These are phyloP conservation scores for Holothuria scabra DNA, from an alignment of 53 echinoderm and acorn worm species.

Conservation along the genomic window DNA sequence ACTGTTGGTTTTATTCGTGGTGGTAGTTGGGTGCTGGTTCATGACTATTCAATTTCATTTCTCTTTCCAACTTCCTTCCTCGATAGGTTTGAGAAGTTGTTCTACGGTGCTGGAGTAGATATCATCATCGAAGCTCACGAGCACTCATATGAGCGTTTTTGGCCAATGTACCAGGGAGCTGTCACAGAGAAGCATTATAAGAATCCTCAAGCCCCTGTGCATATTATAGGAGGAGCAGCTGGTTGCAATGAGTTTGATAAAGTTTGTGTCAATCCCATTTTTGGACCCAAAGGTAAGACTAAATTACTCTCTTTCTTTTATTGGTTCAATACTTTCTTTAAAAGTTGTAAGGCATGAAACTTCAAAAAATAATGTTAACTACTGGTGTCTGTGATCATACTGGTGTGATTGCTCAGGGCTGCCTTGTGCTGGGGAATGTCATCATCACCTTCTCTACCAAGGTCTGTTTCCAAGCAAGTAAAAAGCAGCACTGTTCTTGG, in stretches of 20 bases:
- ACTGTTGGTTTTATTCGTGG: too few relatives aligned
- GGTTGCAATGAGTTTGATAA: slow-evolving; percentile 82
- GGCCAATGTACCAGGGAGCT: slow-evolving; percentile 81
- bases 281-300: slow-evolving; percentile 72
- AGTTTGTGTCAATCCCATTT: slow-evolving; percentile 77
- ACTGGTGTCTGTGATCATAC: too few relatives aligned
- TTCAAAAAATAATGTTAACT: too few relatives aligned
- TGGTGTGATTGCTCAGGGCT: too few relatives aligned
- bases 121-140: slow-evolving; percentile 88
- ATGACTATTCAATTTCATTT: background rate
- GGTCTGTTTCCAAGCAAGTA: too few relatives aligned
- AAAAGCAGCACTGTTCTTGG: too few relatives aligned
- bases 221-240: slow-evolving; percentile 67
- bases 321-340: background rate
- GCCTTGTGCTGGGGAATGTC: too few relatives aligned
- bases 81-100: slow-evolving; percentile 71
- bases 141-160: slow-evolving; percentile 92
- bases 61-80: background rate
- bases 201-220: slow-evolving; percentile 80
- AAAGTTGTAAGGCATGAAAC: too few relatives aligned
- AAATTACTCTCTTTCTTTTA: background rate
- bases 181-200: slow-evolving; percentile 68
- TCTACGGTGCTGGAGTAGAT: slow-evolving; percentile 78
- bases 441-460: too few relatives aligned
- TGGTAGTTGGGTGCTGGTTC: too few relatives aligned